phyloP scores from a whole-genome alignment of 2,113 vertebrate genomes.

The Engraulis encrasicolus region DNA sequence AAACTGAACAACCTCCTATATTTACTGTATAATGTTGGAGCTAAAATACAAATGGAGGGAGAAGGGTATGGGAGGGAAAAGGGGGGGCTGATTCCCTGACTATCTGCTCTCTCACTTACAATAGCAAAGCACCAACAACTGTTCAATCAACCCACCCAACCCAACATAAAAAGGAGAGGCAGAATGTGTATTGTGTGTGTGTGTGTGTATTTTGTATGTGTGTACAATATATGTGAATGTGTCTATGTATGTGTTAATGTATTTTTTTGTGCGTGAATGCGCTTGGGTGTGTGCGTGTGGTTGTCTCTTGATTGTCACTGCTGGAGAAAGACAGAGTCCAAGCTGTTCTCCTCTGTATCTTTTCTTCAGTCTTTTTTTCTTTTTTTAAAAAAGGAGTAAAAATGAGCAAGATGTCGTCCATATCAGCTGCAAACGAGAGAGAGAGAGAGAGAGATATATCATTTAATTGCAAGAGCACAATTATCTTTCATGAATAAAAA shows the following conservation, averaged over 20 bases:
- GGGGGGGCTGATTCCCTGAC: not conserved
- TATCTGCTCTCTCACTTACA: not conserved
- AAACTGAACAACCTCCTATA: too few species aligned
- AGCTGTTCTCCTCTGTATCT: conserved; percentile 75
- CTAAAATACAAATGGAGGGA: too few species aligned
- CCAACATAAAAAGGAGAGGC: conserved; percentile 37
- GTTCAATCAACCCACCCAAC: conserved; percentile 39
- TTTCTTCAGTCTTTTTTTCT: conserved; percentile 72
- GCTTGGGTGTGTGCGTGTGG: conserved; percentile 54
- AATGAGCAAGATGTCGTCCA: conserved; percentile 72
- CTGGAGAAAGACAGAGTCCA: conserved; percentile 81
- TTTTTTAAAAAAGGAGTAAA: conserved; percentile 74
- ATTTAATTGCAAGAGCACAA: not conserved
- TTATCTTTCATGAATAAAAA: not conserved
- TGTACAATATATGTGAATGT: conserved; percentile 51
- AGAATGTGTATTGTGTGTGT: conserved; percentile 53
- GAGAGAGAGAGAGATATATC: conserved; percentile 47
- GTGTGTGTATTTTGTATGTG: conserved; percentile 53
- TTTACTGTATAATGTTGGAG: too few species aligned
- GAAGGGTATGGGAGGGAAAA: not conserved
- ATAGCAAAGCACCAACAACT: conserved; percentile 13
- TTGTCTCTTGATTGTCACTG: conserved; percentile 83
- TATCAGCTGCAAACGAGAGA: conserved; percentile 66
- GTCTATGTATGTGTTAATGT: conserved; percentile 51
- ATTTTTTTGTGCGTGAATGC: conserved; percentile 45